Base-by-base conservation (phyloP, 2,888 invertebrate species). In the Maniola hyperantus region DNA sequence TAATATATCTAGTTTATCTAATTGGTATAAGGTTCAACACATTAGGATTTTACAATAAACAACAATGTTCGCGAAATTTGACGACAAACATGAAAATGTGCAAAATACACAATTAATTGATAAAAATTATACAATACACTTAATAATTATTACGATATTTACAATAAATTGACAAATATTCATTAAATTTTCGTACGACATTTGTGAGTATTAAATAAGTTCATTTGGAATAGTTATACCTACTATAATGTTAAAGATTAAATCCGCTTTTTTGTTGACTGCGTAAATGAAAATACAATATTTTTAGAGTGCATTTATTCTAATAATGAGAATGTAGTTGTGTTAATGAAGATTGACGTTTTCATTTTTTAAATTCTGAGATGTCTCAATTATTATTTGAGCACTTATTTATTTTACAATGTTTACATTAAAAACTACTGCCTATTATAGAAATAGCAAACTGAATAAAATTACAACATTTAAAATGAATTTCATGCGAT, bases 1-100 rank as follows among this genome's bases (percentile, higher is more conserved):
- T 64, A 59, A 64, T 68, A 69, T 64, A 78, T 76, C 81, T 88
- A 75, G 73, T 84, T 39, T 85, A 71, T 73, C 82, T 89, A 89
- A 79, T 85, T 85, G 84, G 84, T 89, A 87, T 79, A 78, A 80
- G 77, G 77, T 78, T 82, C 76, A 75, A 79, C 77, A 78, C 75
- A 79, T 76, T 77, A 79, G 77, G 79, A 87, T 86, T 88, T 79
- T 85, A 88, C 84, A 85, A 82, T 82, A 74, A 85, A 82, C 81
- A 83, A 65, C 55, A 53, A 61, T 65, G 65, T 68, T 64, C 48
- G 64, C 62, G 62, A 42, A 68, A 62, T 64, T 71, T 59, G 62
- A 69, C 57, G 68, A 71, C 70, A 70, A 71, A 67, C 67, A 60
- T 65, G 71, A 73, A 71, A 68, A 70, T 58, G 55, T 64, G 67